These are phyloP conservation scores for Sturmia bella DNA, from an alignment of 2,888 invertebrate genomes.

Conservation along the genomic window DNA sequence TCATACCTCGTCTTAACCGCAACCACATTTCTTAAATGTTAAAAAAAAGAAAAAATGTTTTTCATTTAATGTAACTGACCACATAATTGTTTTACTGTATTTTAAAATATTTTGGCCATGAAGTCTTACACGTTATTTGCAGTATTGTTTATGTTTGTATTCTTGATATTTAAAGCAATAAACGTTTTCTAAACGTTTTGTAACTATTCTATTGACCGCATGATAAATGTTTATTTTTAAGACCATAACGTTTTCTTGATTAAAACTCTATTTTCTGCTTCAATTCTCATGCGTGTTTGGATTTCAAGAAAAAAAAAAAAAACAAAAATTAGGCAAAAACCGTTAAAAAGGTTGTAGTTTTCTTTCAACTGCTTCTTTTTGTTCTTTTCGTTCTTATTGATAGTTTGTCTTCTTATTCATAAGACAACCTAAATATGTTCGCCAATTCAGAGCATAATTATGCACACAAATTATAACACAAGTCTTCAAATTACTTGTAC, in stretches of 20 bases:
- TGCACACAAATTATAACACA: conserved; percentile 63
- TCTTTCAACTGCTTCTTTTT: not conserved
- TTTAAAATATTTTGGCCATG: conserved; percentile 31
- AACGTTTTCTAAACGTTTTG: conserved; percentile 18
- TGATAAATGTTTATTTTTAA: conserved; percentile 14
- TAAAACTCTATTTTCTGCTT: conserved; percentile 55
- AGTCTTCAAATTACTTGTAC: conserved; percentile 76
- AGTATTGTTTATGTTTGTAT: not conserved
- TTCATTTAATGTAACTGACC: conserved; percentile 51
- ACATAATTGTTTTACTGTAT: conserved; percentile 57
- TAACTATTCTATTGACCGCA: conserved; percentile 26
- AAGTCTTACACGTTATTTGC: conserved; percentile 5
- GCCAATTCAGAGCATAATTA: conserved; percentile 12
- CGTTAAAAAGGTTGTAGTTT: conserved; percentile 49
- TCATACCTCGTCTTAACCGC: conserved; percentile 31
- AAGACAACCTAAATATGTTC: not conserved
- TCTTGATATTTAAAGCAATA: conserved; percentile 15
- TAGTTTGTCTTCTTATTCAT: conserved; percentile 19
- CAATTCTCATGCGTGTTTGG: conserved; percentile 13
- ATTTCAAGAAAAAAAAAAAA: not conserved
- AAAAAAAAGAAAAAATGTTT: conserved; percentile 20
- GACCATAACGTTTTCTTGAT: conserved; percentile 34
- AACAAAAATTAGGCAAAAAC: conserved; percentile 18
- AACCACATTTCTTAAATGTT: conserved; percentile 35
- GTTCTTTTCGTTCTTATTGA: not conserved